Evolutionary conservation across 35 echinoderm and acorn worm genomes (phyloP).

Genomic region (Amphiura filiformis): DNA sequence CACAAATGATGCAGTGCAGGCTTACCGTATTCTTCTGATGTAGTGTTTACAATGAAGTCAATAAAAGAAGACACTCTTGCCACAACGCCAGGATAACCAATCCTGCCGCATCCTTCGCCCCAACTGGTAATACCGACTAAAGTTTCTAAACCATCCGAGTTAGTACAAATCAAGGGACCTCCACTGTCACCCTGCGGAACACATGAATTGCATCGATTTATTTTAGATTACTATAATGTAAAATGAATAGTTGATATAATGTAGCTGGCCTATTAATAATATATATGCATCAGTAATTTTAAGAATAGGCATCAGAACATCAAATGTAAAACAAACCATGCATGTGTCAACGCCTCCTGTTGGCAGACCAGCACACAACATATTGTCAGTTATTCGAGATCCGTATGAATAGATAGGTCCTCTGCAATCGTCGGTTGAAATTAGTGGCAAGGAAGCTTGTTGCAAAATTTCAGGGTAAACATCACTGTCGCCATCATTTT

Average conservation of each 20-base stretch:
- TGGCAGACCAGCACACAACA: conserved; percentile 76
- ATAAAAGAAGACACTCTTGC: conserved; percentile 44
- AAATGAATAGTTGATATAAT: no score
- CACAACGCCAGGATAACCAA: conserved; percentile 32
- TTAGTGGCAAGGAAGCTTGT: conserved; percentile 17
- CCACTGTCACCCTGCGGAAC: conserved; percentile 67
- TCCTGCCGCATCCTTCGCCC: conserved; percentile 34
- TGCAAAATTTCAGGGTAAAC: conserved; percentile 7
- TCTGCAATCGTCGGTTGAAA: conserved; percentile 10
- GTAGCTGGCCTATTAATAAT: no score
- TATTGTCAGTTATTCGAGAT: conserved; percentile 15
- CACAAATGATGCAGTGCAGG: no score
- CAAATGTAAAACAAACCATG: no score
- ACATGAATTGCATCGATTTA: not conserved
- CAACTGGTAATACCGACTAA: conserved; percentile 54
- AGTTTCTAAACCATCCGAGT: conserved; percentile 16
- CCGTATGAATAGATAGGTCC: not conserved
- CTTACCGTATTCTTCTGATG: conserved; percentile 12
- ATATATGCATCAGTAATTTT: no score
- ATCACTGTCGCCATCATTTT: not conserved
- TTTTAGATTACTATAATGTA: no score
- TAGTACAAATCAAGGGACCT: conserved; percentile 52
- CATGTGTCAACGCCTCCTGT: conserved; percentile 72
- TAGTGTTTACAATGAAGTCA: conserved; percentile 44
- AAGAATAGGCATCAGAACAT: no score